A percentile compares a stretch with the other conserved stretches of the same genome.
Conservation (phyloP, 2,113 vertebrate species). For the Morone chrysops region DNA sequence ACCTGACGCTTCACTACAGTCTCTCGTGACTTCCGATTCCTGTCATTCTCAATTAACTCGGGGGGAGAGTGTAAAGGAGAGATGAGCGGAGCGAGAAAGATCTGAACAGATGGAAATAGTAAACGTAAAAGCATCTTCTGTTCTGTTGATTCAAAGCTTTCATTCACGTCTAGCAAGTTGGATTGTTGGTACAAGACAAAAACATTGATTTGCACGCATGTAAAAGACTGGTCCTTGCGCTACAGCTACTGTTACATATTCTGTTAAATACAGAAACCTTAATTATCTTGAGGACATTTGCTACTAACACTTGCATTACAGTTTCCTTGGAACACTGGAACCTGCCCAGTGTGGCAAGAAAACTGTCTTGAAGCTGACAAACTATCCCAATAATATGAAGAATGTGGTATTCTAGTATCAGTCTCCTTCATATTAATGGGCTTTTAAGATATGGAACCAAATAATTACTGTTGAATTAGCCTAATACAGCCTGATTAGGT, state of each 20-base stretch:
- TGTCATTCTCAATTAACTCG: slow-evolving; percentile 55
- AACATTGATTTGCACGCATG: neutral
- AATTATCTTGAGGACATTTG: neutral
- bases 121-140: neutral
- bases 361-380: too few species aligned
- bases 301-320: too few species aligned
- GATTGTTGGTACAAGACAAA: neutral
- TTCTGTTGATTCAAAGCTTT: neutral
- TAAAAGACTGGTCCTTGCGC: neutral
- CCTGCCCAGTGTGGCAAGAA: too few species aligned
- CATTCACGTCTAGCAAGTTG: neutral
- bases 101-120: neutral
- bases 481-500: too few species aligned
- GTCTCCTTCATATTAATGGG: too few species aligned
- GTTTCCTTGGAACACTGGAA: too few species aligned
- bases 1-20: slow-evolving; percentile 55
- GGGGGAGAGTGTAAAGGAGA: slow-evolving; percentile 17
- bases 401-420: too few species aligned
- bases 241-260: neutral
- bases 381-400: too few species aligned
- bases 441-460: too few species aligned
- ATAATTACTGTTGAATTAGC: too few species aligned
- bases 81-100: neutral
- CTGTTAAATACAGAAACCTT: neutral
- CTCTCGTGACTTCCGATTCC: slow-evolving; percentile 42